phyloP scores from a whole-genome alignment of 2,797 vertebrate species.

The Acanthis flammea region DNA sequence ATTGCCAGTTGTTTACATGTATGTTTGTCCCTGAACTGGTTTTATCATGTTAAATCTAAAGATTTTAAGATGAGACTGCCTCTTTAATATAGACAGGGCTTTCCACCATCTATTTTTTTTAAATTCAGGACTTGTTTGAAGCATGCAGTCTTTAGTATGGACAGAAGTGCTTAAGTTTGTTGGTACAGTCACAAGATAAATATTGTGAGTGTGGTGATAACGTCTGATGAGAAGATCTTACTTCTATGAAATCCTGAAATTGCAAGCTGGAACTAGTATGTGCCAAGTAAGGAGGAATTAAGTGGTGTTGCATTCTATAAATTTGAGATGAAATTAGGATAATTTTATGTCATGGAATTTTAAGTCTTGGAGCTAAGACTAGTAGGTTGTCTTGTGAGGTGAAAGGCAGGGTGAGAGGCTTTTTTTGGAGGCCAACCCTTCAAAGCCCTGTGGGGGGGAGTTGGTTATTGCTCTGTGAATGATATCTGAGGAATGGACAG shows the following conservation, averaged over 20 bases:
- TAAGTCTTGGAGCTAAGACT: neutral
- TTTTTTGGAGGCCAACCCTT: accelerated
- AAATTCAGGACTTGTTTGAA: neutral
- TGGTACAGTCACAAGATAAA: neutral
- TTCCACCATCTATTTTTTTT: neutral
- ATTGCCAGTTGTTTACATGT: neutral
- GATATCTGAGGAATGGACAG: neutral
- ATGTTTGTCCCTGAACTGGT: neutral
- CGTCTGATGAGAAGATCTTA: neutral
- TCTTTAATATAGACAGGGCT: neutral
- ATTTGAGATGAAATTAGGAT: neutral
- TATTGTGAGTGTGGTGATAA: neutral
- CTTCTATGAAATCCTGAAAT: neutral
- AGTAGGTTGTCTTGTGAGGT: neutral
- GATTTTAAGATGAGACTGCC: neutral
- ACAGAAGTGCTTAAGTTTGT: neutral
- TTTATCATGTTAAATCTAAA: neutral
- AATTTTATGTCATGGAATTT: neutral
- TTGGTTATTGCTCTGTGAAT: neutral
- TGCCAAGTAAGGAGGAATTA: neutral
- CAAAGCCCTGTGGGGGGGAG: neutral
- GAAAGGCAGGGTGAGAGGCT: neutral
- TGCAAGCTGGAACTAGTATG: neutral
- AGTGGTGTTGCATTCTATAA: neutral
- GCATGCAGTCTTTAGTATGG: neutral